Evolutionary conservation across 2,888 invertebrate species (phyloP).

Genomic region (Elysia crispata): DNA sequence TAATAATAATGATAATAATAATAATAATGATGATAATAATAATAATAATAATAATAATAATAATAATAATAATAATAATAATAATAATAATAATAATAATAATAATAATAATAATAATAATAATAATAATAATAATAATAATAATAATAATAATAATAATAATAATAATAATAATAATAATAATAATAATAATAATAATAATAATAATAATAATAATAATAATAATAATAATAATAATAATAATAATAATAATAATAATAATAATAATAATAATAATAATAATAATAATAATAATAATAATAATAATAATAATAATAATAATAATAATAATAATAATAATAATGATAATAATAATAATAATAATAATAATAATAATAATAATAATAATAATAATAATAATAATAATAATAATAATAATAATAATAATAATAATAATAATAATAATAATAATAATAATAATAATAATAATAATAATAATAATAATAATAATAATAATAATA

Average conservation of each 20-base stretch:
- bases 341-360: too few relatives aligned
- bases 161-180: not conserved
- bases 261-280: not conserved
- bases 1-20: not conserved
- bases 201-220: not conserved
- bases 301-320: too few relatives aligned
- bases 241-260: not conserved
- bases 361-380: too few relatives aligned
- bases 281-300: too few relatives aligned
- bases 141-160: not conserved
- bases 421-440: too few relatives aligned
- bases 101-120: slow-evolving; percentile 16
- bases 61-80: not conserved
- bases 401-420: too few relatives aligned
- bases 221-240: not conserved
- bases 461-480: too few relatives aligned
- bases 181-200: not conserved
- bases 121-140: slow-evolving; percentile 14
- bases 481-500: too few relatives aligned
- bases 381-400: too few relatives aligned
- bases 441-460: too few relatives aligned
- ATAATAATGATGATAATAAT: not conserved
- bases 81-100: not conserved
- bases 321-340: too few relatives aligned
- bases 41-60: not conserved